These are phyloP conservation scores for Nymphalis urticae DNA, from an alignment of 2,888 invertebrate genomes.

Conservation along the genomic window DNA sequence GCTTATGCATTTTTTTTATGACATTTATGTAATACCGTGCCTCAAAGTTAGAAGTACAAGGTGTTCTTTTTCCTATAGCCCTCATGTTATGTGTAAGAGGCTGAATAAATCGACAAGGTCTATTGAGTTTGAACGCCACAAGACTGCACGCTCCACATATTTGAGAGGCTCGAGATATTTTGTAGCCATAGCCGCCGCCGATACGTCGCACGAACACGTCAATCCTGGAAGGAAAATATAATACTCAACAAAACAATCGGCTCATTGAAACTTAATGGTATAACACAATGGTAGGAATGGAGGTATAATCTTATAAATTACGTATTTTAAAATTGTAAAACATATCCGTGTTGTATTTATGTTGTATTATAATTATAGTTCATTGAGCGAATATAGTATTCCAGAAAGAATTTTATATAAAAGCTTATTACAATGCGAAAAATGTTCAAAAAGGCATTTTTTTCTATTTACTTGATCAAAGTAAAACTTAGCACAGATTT, in stretches of 20 bases:
- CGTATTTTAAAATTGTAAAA: no score
- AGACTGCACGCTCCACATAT: slow-evolving; percentile 84
- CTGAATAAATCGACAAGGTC: slow-evolving; percentile 83
- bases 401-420: no score
- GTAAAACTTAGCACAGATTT: no score
- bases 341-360: no score
- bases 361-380: no score
- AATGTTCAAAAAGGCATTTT: no score
- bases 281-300: no score
- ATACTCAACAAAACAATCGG: not conserved
- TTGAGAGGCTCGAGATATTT: slow-evolving; percentile 81
- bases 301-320: no score
- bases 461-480: no score
- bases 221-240: slow-evolving; percentile 33
- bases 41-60: slow-evolving; percentile 71
- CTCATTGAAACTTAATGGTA: no score
- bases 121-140: slow-evolving; percentile 80
- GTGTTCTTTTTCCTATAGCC: slow-evolving; percentile 77
- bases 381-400: no score
- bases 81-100: slow-evolving; percentile 83
- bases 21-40: slow-evolving; percentile 33
- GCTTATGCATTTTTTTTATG: not conserved
- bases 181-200: slow-evolving; percentile 89
- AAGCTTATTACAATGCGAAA: no score
- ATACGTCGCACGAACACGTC: slow-evolving; percentile 80